Evolutionary conservation across 1,140 invertebrate species (phyloP), one percentile per base, ranked within the genome.

Genomic region (Eubasilissa regina): DNA sequence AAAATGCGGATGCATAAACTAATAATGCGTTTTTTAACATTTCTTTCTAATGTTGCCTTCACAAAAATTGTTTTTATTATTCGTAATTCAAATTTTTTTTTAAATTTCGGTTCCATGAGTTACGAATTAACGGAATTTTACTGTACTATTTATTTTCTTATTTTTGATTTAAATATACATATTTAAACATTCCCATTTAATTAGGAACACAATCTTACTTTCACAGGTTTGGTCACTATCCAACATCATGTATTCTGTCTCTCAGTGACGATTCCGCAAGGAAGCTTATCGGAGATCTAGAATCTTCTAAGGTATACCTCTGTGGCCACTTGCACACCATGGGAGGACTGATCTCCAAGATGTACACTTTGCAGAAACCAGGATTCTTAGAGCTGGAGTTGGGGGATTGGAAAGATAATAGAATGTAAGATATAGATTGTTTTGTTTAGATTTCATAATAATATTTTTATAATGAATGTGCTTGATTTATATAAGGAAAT

Each of bases 251-350:
- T 81, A 96, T 98, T 81, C 86, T 96, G 15, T 89, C 92, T 0
- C 89, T 93, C 17, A 86, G 90, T 66, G 84, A 83, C 58, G 84
- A 87, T 21, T 51, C 79, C 13, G 83, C 93, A 8, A 86, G 92
- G 78, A 87, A 89, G 73, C 78, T 93, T 44, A 90, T 94, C 79
- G 91, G 91, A 83, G 89, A 86, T 77, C 85, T 85, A 45, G 82
- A 84, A 56, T 85, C 86, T 13, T 88, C 88, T 45, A 86, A 87
- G 55, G 87, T 84, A 0, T 98, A 98, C 89, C 86, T 98, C n/a
- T 98, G 96, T 89, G 97, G 97, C 9, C 97, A 98, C 89, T 92
- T 97, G 80, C 97, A 98, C 86, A 95, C 93, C 9, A 89, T 97
- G 80, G 93, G 92, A 75, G 95, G 94, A 7, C 83, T 94, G 3